A percentile compares a stretch with the other conserved stretches of the same genome.
Conservation (phyloP, 2,113 vertebrate genomes). For the Potamarius usumacintae region DNA sequence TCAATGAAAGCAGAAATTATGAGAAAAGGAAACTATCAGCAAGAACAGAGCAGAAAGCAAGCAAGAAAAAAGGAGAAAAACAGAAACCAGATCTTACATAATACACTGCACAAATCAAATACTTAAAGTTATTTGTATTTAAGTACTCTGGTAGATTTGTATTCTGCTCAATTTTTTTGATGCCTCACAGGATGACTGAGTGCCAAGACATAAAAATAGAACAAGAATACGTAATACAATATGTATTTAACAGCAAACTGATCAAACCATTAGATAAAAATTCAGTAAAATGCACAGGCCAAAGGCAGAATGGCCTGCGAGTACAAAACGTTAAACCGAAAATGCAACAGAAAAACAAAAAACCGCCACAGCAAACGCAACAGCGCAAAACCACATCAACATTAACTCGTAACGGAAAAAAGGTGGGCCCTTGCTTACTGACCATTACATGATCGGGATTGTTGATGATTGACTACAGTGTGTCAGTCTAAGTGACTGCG, state of each 20-base stretch:
- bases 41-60: background rate
- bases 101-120: background rate
- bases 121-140: background rate
- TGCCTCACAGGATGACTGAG: background rate
- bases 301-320: background rate
- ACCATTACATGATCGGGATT: background rate
- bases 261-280: background rate
- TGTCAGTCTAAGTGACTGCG: background rate
- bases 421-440: background rate
- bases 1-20: background rate
- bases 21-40: conserved; percentile 16
- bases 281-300: background rate
- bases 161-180: background rate
- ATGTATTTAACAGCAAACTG: background rate
- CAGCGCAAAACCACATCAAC: background rate
- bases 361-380: background rate
- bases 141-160: background rate
- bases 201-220: background rate
- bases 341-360: background rate
- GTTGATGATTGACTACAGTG: background rate
- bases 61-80: background rate
- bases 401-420: background rate
- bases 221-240: background rate
- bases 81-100: background rate
- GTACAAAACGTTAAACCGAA: background rate